A percentile compares a stretch with the other conserved stretches of the same genome.
Evolutionary conservation across 2,113 vertebrate genomes (phyloP).

Genomic region (Cyanistes caeruleus): DNA sequence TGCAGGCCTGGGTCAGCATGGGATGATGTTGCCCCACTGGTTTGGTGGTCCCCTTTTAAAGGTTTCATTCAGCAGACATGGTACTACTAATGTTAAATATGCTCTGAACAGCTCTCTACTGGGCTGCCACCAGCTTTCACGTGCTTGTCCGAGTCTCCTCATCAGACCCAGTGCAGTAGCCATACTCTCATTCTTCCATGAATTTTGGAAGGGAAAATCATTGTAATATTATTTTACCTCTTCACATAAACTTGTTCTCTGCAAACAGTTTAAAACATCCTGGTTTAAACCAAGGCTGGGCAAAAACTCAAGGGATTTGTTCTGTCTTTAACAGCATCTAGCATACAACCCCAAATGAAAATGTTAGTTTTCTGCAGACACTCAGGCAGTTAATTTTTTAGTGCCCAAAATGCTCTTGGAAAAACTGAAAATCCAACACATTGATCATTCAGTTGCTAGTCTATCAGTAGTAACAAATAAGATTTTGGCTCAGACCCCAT

Average conservation of each 20-base stretch:
- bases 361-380: background rate
- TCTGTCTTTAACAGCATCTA: background rate
- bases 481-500: background rate
- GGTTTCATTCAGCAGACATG: background rate
- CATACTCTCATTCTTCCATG: background rate
- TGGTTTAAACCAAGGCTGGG: background rate
- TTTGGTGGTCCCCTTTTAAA: background rate
- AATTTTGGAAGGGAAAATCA: background rate
- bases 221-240: background rate
- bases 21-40: background rate
- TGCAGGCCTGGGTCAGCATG: background rate
- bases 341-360: background rate
- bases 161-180: background rate
- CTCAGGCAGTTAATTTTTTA: background rate
- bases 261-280: background rate
- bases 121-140: background rate
- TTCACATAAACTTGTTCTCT: background rate
- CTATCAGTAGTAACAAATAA: background rate
- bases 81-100: background rate
- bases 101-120: background rate
- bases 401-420: background rate
- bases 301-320: background rate
- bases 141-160: background rate
- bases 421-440: background rate
- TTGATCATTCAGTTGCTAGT: background rate